These are phyloP conservation scores for Omphaloscelis lunosa DNA, from an alignment of 2,888 invertebrate genomes.

Conservation along the genomic window DNA sequence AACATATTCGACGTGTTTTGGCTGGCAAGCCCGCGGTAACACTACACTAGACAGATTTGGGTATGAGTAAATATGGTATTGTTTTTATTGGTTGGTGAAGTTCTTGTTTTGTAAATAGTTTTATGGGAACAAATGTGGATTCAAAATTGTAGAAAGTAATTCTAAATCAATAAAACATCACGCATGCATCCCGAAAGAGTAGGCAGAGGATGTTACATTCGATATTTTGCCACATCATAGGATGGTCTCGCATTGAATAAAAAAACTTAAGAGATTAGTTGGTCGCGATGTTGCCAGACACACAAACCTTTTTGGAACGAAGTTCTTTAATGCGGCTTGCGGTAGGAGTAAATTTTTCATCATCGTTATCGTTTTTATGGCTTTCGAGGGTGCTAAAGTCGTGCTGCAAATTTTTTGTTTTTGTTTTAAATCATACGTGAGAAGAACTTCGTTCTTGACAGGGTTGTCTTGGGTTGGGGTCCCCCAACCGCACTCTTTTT, in stretches of 20 bases:
- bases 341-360: too few species aligned
- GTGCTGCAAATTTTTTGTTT: too few species aligned
- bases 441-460: too few species aligned
- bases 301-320: too few species aligned
- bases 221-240: not conserved
- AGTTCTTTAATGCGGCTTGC: too few species aligned
- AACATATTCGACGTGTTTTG: slow-evolving; percentile 62
- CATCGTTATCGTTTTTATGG: too few species aligned
- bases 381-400: too few species aligned
- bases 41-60: slow-evolving; percentile 16
- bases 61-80: slow-evolving; percentile 36
- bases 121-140: not conserved
- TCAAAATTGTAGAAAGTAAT: not conserved
- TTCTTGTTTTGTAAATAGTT: not conserved
- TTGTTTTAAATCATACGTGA: too few species aligned
- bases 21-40: slow-evolving; percentile 45
- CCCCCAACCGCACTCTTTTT: not conserved
- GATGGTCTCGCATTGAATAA: too few species aligned
- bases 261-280: not conserved
- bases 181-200: too few species aligned
- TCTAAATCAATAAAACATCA: not conserved
- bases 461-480: too few species aligned
- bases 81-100: slow-evolving; percentile 1
- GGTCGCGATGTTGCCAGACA: not conserved
- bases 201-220: not conserved